Percentiles rank a stretch among this genome's conserved stretches.
These are phyloP conservation scores for Dynastes maya DNA, from an alignment of 2,888 invertebrate species.

Conservation along the genomic window DNA sequence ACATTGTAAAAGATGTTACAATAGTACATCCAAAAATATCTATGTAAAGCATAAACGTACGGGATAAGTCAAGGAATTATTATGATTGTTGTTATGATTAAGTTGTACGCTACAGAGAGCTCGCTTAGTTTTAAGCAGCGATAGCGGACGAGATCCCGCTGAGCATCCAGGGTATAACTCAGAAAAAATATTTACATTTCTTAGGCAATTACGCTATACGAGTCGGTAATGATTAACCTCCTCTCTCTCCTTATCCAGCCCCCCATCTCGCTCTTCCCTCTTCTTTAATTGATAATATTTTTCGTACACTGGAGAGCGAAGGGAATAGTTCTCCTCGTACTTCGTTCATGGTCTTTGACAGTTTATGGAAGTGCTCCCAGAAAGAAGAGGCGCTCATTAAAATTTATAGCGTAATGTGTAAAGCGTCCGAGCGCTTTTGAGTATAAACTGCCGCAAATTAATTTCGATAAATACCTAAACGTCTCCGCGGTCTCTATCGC, in stretches of 20 bases:
- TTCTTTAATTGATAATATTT: neutral
- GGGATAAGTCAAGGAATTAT: neutral
- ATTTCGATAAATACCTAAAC: slow-evolving; percentile 5
- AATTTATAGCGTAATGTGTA: neutral
- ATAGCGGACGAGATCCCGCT: neutral
- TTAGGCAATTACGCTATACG: slow-evolving; percentile 35
- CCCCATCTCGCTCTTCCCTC: too few species aligned
- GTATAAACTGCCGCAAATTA: slow-evolving; percentile 1
- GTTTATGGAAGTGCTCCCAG: slow-evolving; percentile 10
- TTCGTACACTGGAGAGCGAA: neutral
- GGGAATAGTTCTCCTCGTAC: neutral
- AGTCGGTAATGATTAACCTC: slow-evolving; percentile 3
- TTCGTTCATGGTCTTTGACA: neutral
- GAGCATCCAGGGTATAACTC: slow-evolving; percentile 5
- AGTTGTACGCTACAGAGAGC: too few species aligned
- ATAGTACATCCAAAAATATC: too few species aligned
- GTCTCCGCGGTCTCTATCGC: too few species aligned
- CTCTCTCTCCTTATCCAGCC: neutral
- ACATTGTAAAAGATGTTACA: too few species aligned
- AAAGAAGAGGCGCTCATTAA: slow-evolving; percentile 8
- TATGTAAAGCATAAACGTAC: neutral
- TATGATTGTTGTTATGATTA: neutral
- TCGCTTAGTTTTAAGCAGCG: too few species aligned
- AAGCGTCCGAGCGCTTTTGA: neutral
- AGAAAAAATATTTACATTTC: slow-evolving; percentile 43